Percentiles rank a stretch among this genome's conserved stretches.
These are phyloP conservation scores for Danio rerio DNA, from an alignment of 2,113 vertebrate genomes.

Conservation along the genomic window GRCz12tu NC_133183.1:368001-368500, in stretches of 20 bases:
- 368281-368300: constrained; percentile 85
- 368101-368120: constrained; percentile 92
- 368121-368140: constrained; percentile 90
- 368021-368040: too few relatives aligned
- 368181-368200: constrained; percentile 89
- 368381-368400: too few relatives aligned
- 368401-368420: constrained; percentile 82
- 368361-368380: neutral
- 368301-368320: neutral
- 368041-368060: too few relatives aligned
- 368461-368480: constrained; percentile 94
- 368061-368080: neutral
- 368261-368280: constrained; percentile 92
- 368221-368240: constrained; percentile 85
- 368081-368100: constrained; percentile 88
- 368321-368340: neutral
- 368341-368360: constrained; percentile 61
- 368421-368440: constrained; percentile 85
- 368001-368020: too few relatives aligned
- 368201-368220: constrained; percentile 83
- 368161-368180: constrained; percentile 90
- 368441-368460: constrained; percentile 96
- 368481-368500: constrained; percentile 97
- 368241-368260: constrained; percentile 94
- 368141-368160: constrained; percentile 95